Evolutionary conservation across 2,888 invertebrate genomes (phyloP), one percentile per base, ranked within the genome.

Genomic region (Sarcophaga caerulescens): DNA sequence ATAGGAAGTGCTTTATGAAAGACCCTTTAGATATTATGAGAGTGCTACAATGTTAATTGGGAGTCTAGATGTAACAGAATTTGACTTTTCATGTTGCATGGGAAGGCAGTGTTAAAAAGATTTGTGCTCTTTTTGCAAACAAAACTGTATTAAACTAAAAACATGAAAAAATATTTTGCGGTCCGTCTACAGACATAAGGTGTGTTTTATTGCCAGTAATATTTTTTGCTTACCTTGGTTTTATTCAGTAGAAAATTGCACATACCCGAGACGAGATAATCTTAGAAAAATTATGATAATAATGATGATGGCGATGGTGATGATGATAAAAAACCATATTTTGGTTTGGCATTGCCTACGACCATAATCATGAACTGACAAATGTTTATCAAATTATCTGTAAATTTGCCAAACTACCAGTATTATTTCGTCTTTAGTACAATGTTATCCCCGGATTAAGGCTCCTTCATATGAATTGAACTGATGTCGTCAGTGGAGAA

Each of bases 201-300:
- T 75, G 75, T 75, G 66, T 63, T 75, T 75, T 75, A 75, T 57
- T 11, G 52, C 52, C 19, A 52, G 65, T 65, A 19, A 75, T 65
- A 14, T 68, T 65, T 69, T 69, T 47, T 52, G 52, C 14, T 17
- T 52, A 17, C 52, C 52, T 52, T 52, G 52, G 52, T 52, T 52
- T 52, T 52, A 52, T 17, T 17, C 52, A 17, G 17, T 52, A 4
- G 35, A 19, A 2, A 35, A 10, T 23, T 63, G 44, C 19, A 68
- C 12, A 68, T 45, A 68, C 11, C 10, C 68, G 35, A 25, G 2
- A 25, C 57, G 5, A 57, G 52, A 70, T 57, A 70, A 57, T 57
- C 57, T 57, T 52, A 25, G 17, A 70, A 25, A 70, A 70, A 25
- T 70, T 11, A 4, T 47, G 17, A 14, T 14, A 4, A 52, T 14